phyloP scores from a whole-genome alignment of 2,113 vertebrate genomes.

The Brachypodius melanocephalos region DNA sequence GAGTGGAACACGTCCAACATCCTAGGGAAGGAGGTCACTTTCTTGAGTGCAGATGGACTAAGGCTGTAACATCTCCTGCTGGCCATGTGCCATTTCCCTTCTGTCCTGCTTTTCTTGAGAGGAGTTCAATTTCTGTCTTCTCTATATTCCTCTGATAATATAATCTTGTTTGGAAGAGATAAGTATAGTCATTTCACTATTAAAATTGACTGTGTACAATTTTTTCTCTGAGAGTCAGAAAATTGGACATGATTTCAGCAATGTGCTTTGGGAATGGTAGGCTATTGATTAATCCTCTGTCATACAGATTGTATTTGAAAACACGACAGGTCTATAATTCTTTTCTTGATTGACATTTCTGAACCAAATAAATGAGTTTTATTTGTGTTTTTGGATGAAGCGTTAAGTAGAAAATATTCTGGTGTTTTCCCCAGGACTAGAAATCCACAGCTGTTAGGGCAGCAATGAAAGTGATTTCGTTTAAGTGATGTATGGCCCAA shows the following conservation, averaged over 20 bases:
- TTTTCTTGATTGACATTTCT: conserved; percentile 43
- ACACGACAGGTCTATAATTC: conserved; percentile 41
- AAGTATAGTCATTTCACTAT: conserved; percentile 47
- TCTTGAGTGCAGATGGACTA: conserved; percentile 7
- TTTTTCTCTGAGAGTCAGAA: conserved; percentile 2
- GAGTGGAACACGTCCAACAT: accelerated
- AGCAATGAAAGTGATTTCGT: background rate
- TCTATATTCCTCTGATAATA: conserved; percentile 12
- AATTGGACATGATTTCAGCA: conserved; percentile 45
- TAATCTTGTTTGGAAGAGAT: conserved; percentile 51
- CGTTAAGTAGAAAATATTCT: conserved; percentile 7
- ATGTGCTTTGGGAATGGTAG: conserved; percentile 40
- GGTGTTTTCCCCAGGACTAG: background rate
- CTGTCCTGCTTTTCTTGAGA: conserved; percentile 2
- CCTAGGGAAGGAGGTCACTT: conserved; percentile 9
- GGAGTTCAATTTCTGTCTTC: conserved; percentile 11
- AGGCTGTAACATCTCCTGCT: background rate
- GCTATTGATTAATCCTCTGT: conserved; percentile 53
- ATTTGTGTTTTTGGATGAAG: background rate
- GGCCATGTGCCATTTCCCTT: background rate
- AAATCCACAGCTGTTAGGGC: background rate
- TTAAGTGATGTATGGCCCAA: background rate
- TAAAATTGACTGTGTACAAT: background rate
- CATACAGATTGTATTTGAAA: conserved; percentile 39
- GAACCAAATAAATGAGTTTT: conserved; percentile 7